Evolutionary conservation across 2,113 vertebrate species (phyloP).

Genomic region (Ramphastos sulfuratus): DNA sequence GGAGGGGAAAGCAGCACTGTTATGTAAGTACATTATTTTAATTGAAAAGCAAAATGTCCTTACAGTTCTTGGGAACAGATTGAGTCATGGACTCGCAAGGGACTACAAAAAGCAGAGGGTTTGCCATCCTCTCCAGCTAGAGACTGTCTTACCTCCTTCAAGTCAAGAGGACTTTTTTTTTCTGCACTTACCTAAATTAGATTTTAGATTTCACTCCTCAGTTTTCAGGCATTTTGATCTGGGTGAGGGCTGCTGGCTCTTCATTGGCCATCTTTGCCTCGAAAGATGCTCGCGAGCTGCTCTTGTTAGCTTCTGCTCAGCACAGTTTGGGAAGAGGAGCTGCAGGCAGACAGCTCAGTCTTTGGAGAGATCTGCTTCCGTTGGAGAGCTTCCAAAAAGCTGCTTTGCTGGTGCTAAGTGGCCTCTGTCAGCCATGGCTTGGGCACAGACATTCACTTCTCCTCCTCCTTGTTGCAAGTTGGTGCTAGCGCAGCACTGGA

Average conservation of each 20-base stretch:
- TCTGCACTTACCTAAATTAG: neutral
- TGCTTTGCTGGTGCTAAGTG: neutral
- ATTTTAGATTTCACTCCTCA: neutral
- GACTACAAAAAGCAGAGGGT: neutral
- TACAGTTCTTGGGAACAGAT: neutral
- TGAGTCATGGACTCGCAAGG: neutral
- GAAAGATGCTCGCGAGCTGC: fast-evolving
- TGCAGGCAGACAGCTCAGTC: neutral
- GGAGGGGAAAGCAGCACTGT: neutral
- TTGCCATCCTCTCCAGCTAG: neutral
- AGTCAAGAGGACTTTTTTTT: neutral
- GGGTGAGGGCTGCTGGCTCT: neutral
- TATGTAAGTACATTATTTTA: slow-evolving; percentile 6
- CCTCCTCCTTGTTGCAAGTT: neutral
- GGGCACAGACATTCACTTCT: neutral
- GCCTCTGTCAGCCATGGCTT: neutral
- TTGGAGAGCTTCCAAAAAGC: neutral
- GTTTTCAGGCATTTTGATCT: neutral
- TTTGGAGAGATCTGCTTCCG: neutral
- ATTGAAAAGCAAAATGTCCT: neutral
- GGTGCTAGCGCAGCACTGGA: neutral
- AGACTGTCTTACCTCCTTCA: neutral
- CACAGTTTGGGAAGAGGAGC: neutral
- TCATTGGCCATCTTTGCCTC: neutral
- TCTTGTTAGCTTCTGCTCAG: neutral